These are phyloP conservation scores for Pantherophis guttatus DNA, from an alignment of 2,113 vertebrate genomes.

Conservation along the genomic window DNA sequence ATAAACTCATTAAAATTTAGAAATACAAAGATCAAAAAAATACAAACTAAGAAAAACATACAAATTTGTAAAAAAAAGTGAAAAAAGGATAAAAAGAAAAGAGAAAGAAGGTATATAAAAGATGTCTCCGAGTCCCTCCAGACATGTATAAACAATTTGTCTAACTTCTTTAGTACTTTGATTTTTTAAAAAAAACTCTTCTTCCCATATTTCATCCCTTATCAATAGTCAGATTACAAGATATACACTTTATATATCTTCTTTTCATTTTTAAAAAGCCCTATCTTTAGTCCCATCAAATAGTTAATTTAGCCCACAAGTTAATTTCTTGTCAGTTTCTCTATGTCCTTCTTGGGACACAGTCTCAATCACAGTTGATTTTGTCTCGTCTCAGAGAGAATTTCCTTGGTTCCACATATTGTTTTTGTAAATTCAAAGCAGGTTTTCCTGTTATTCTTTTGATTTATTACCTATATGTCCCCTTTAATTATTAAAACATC, in stretches of 20 bases:
- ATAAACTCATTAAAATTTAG: neutral
- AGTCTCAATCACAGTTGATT: neutral
- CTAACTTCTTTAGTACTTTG: neutral
- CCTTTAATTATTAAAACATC: neutral
- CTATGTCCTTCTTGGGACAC: neutral
- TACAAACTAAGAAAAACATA: neutral
- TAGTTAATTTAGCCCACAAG: neutral
- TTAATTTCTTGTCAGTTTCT: neutral
- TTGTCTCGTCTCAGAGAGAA: neutral
- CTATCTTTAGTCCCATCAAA: neutral
- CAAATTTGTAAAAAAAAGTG: neutral
- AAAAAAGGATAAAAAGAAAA: neutral
- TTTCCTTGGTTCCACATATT: neutral
- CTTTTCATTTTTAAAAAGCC: neutral
- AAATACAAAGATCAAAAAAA: neutral
- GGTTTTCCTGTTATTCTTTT: neutral
- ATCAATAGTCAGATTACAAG: neutral
- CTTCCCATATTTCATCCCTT: neutral
- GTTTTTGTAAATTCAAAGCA: neutral
- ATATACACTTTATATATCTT: neutral
- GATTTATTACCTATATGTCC: neutral
- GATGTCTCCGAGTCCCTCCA: neutral
- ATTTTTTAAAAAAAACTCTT: neutral
- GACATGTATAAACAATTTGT: neutral
- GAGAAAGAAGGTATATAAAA: neutral